Percentiles rank a stretch among this genome's conserved stretches.
Evolutionary conservation across 1,140 invertebrate genomes (phyloP).

Genomic region (Wasmannia auropunctata): DNA sequence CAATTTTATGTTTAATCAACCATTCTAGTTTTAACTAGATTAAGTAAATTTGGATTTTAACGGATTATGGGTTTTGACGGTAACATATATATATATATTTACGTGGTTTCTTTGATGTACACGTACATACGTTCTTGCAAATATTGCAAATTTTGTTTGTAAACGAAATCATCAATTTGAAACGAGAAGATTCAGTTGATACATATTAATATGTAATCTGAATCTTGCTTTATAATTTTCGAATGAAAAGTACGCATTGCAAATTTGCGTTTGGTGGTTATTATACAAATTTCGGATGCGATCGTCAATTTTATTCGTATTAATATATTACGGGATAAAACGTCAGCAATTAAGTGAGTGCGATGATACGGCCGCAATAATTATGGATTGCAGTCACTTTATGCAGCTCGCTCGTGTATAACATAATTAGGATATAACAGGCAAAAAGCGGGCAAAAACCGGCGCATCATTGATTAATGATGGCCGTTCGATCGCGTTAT

Average conservation of each 20-base stretch:
- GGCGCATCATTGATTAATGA: slow-evolving; percentile 34
- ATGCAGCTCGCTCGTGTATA: slow-evolving; percentile 27
- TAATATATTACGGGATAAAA: slow-evolving; percentile 45
- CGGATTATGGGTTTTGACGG: no score
- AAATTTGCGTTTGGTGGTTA: slow-evolving; percentile 20
- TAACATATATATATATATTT: not conserved
- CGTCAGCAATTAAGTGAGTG: slow-evolving; percentile 49
- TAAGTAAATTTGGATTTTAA: no score
- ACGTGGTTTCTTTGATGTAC: not conserved
- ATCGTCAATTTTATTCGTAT: slow-evolving; percentile 25
- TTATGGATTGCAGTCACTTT: slow-evolving; percentile 43
- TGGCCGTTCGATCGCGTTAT: slow-evolving; percentile 6
- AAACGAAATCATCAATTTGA: not conserved
- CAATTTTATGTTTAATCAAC: no score
- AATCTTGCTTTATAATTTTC: slow-evolving; percentile 42
- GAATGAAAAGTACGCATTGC: not conserved
- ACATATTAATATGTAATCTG: not conserved
- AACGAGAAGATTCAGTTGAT: not conserved
- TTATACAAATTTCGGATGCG: slow-evolving; percentile 18
- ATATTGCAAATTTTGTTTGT: slow-evolving; percentile 8
- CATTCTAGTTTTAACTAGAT: no score
- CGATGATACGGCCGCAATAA: slow-evolving; percentile 32
- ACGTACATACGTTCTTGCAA: not conserved
- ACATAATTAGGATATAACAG: slow-evolving; percentile 34
- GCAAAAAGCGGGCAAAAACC: slow-evolving; percentile 31